These are phyloP conservation scores for Galago senegalensis DNA, from an alignment of 2,797 vertebrate genomes.

Conservation along the genomic window DNA sequence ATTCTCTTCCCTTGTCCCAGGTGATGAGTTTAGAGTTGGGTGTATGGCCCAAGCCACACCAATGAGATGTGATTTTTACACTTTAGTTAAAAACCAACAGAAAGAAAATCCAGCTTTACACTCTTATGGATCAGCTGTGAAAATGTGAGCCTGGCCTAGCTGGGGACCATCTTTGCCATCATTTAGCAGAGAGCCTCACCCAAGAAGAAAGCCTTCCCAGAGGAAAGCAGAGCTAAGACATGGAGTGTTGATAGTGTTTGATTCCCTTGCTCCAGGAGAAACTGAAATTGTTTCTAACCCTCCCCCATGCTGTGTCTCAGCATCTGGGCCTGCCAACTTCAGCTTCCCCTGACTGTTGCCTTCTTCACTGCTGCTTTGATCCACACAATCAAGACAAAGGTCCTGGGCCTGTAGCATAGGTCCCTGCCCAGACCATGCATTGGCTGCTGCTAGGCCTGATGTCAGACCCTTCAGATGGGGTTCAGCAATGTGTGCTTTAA, in stretches of 20 bases:
- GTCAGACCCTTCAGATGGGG: not conserved
- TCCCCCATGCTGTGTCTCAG: not conserved
- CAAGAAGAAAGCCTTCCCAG: not conserved
- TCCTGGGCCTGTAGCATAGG: not conserved
- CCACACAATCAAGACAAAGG: not conserved
- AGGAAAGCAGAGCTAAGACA: not conserved
- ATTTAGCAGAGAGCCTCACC: not conserved
- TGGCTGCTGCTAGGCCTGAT: not conserved
- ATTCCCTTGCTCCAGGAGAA: not conserved
- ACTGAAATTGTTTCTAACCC: not conserved
- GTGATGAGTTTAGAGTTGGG: not conserved
- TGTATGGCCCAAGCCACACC: not conserved
- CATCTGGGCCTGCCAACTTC: not conserved
- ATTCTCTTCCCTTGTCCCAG: not conserved
- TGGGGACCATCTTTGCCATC: not conserved
- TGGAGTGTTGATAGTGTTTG: not conserved
- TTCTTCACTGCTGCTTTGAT: not conserved
- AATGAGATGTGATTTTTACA: not conserved
- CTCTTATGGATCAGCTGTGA: not conserved
- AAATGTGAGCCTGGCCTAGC: not conserved
- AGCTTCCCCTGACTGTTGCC: not conserved
- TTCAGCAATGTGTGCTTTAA: not conserved
- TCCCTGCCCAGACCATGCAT: accelerated
- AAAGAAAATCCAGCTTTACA: not conserved
- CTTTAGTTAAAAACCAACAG: not conserved